Evolutionary conservation across 37 sponge, comb jelly and placozoan genomes (phyloP), one percentile per base, ranked within the genome.

Genomic region (Cladorhizidae sp.): DNA sequence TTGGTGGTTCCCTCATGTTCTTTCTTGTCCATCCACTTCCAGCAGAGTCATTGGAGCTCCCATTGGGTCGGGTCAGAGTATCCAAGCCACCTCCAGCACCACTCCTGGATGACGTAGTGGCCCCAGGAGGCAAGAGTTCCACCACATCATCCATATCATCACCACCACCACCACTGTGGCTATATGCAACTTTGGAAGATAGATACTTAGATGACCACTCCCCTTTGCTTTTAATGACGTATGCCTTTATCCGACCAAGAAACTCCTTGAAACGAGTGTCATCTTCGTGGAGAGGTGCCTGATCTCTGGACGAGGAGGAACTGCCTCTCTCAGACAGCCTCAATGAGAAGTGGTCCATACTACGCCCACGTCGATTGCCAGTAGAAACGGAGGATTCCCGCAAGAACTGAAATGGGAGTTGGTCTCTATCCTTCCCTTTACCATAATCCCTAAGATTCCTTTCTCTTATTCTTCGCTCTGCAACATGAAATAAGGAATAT

Each of bases 381-480:
- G 38, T 21, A 28, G 25, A 70, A n/a, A 17, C 1, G 12, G 67
- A 3, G 1, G 74, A 57, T 58, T 84, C 85, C 23, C 61, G 28
- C 0, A 76, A 56, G 1, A 84, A 51, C 49, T 84, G 71, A 76
- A 76, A 68, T 55, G 77, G 70, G 40, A 73, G 41, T 40, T 84
- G 77, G 15, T 70, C 71, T 41, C 77, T 70, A 29, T 76, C 72
- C 77, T 32, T 74, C 9, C 50, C 64, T 15, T 67, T 67, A 26
- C 81, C 81, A 50, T 61, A 3, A 42, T 85, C 86, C 58, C 84
- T 73, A 0, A 91, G 62, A 37, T 72, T 70, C n/a, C 87, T 64
- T 64, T 91, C 87, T 65, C 92, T 75, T 18, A 86, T 31, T 69
- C 92, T 83, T 40, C 89, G 40, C 57, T 92, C 88, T 91, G 62